A percentile compares a stretch with the other conserved stretches of the same genome.
These are phyloP conservation scores for Zelostemma sp. DNA, from an alignment of 1,140 invertebrate genomes.

Conservation along the genomic window DNA sequence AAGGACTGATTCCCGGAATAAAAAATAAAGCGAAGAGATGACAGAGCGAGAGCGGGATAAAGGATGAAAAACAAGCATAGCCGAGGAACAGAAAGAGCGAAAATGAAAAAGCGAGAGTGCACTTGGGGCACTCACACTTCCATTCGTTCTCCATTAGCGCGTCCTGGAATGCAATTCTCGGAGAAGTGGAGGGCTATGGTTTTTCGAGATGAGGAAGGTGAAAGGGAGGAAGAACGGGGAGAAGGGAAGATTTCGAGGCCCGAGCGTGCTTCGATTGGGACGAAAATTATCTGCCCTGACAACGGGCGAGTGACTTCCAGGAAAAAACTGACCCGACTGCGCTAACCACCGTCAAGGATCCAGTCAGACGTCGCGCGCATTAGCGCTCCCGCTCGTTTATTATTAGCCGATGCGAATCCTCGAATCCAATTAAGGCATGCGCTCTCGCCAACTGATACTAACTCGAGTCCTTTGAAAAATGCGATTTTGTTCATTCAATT, in stretches of 20 bases:
- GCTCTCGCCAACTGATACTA: constrained; percentile 6
- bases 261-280: constrained; percentile 26
- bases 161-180: constrained; percentile 42
- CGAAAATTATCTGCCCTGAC: constrained; percentile 55
- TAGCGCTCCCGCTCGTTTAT: constrained; percentile 39
- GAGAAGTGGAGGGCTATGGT: constrained; percentile 19
- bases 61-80: not conserved
- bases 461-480: constrained; percentile 1
- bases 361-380: constrained; percentile 33
- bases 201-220: constrained; percentile 11
- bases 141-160: constrained; percentile 48
- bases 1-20: not conserved
- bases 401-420: constrained; percentile 37
- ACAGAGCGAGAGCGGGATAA: not conserved
- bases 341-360: constrained; percentile 12
- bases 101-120: constrained; percentile 29
- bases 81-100: not conserved
- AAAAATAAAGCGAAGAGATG: constrained; percentile 5
- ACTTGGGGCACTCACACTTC: constrained; percentile 38
- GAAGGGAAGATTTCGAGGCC: constrained; percentile 13
- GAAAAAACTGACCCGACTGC: constrained; percentile 47
- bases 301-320: constrained; percentile 53
- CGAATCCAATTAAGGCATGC: constrained; percentile 43
- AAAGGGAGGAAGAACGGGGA: not conserved
- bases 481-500: constrained; percentile 14